Evolutionary conservation across 2,113 vertebrate genomes (phyloP).

Genomic region (Zingel zingel): DNA sequence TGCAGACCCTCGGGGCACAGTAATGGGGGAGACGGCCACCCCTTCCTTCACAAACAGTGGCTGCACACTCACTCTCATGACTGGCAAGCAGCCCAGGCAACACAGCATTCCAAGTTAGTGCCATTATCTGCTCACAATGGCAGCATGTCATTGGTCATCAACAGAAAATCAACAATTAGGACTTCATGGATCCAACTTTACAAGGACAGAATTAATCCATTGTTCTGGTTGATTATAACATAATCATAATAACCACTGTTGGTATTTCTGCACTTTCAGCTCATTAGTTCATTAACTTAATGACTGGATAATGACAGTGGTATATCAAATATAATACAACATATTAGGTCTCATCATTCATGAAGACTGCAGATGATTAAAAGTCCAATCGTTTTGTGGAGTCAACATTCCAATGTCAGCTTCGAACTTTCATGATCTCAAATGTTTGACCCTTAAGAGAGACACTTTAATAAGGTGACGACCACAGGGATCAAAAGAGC

Average conservation of each 20-base stretch:
- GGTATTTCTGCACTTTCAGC: not conserved
- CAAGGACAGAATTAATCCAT: not conserved
- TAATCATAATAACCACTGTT: not conserved
- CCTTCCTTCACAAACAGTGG: not conserved
- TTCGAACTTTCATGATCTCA: not conserved
- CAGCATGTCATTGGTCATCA: constrained; percentile 17
- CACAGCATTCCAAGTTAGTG: constrained; percentile 16
- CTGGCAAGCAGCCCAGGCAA: constrained; percentile 1
- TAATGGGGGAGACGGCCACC: not conserved
- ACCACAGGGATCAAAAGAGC: constrained; percentile 54
- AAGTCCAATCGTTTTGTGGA: not conserved
- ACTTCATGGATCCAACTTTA: not conserved
- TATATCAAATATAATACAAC: not conserved
- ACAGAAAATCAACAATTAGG: not conserved
- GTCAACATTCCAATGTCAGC: constrained; percentile 20
- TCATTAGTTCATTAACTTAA: not conserved
- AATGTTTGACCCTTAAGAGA: constrained; percentile 36
- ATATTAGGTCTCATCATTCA: constrained; percentile 13
- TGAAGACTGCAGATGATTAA: constrained; percentile 21
- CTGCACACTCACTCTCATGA: constrained; percentile 13
- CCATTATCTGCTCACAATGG: constrained; percentile 15
- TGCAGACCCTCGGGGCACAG: constrained; percentile 28
- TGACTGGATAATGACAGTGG: not conserved
- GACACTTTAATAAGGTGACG: constrained; percentile 55
- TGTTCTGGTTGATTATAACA: not conserved